These are phyloP conservation scores for Arnoldichthys spilopterus DNA, from an alignment of 2,797 vertebrate genomes.

Conservation along the genomic window DNA sequence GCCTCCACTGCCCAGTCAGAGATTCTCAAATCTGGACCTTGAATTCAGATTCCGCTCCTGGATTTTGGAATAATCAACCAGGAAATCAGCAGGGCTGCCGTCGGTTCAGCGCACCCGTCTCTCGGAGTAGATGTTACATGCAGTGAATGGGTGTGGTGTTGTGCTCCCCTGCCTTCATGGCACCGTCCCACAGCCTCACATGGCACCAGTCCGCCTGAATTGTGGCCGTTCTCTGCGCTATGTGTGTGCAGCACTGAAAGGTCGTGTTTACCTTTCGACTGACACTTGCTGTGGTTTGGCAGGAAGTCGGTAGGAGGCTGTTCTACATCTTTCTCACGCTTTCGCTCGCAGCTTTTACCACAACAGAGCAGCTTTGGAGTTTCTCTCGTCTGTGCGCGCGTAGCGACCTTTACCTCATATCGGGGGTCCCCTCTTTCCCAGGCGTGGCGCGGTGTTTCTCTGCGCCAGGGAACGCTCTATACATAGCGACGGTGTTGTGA, in stretches of 20 bases:
- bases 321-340: slow-evolving; percentile 39
- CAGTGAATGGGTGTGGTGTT: too few species aligned
- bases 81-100: too few species aligned
- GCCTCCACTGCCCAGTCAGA: too few species aligned
- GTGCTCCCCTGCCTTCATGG: too few species aligned
- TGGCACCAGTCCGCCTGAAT: background rate
- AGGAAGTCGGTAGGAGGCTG: slow-evolving; percentile 60
- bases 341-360: slow-evolving; percentile 44
- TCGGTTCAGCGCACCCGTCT: too few species aligned
- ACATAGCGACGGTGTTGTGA: too few species aligned
- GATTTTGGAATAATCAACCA: too few species aligned
- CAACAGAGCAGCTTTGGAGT: slow-evolving; percentile 40
- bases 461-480: too few species aligned
- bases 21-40: too few species aligned
- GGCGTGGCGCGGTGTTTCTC: background rate
- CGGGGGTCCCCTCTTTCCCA: background rate
- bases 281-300: slow-evolving; percentile 60
- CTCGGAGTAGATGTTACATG: too few species aligned
- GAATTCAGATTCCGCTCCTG: too few species aligned
- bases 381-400: background rate
- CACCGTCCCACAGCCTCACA: too few species aligned
- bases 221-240: background rate
- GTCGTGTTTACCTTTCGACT: slow-evolving; percentile 16
- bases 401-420: background rate
- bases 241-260: background rate